Evolutionary conservation across 2,113 vertebrate species (phyloP), one percentile per base, ranked within the genome.

Genomic region (Falco punctatus): DNA sequence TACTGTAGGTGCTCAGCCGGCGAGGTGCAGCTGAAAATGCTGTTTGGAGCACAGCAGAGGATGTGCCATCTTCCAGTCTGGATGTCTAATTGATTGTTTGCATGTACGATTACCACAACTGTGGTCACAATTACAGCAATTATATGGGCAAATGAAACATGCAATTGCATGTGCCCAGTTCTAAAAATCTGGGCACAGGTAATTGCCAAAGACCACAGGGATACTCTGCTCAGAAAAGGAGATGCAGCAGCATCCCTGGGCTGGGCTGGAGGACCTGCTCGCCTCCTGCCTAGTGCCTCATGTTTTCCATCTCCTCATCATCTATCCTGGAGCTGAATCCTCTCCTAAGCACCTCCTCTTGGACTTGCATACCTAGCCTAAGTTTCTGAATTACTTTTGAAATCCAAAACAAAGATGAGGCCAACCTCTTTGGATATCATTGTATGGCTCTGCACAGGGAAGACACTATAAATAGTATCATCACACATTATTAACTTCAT

Each of bases 401-500:
- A 95, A 94, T 61, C 58, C 85, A 90, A 90, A 28, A 8, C 22
- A 42, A 78, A 73, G 65, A 55, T 54, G 62, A 94, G 27, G 28
- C 48, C 64, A 86, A 2, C 11, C 26, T 78, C 30, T 86, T 54
- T 64, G 93, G 71, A 33, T 93, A 73, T 71, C 54, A 3, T 19
- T 48, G 70, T 59, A 46, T 80, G 87, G 61, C 81, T 81, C 88
- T 85, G 61, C 83, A 33, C 4, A 8, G 75, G 84, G 78, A 95
- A 54, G 42, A 21, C 1, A 10, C 71, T 92, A 82, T 62, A 95
- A 95, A 95, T 90, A 92, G 40, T 16, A 80, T 23, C 70, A 75
- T 48, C 90, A 74, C 77, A 83, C 69, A 10, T 72, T 88, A 95
- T 92, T 88, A 86, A 10, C 74, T 93, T 65, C 94, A 61, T 93